A percentile compares a stretch with the other conserved stretches of the same genome.
Evolutionary conservation across 2,113 vertebrate genomes (phyloP).

Genomic region (Campylorhamphus procurvoides): DNA sequence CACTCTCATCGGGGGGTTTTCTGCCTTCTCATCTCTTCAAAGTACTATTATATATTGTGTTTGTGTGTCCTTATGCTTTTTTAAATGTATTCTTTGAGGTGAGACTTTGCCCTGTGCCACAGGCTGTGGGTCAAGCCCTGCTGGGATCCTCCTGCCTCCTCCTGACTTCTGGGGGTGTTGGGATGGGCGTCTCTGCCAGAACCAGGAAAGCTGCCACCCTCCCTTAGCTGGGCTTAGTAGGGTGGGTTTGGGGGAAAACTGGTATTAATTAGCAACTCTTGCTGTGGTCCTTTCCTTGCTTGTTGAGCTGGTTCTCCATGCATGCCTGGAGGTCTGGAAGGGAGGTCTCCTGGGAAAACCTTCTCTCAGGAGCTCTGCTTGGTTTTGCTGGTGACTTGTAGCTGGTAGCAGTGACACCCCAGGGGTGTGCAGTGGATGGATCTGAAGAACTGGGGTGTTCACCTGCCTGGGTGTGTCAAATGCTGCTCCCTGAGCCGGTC

Average conservation of each 20-base stretch:
- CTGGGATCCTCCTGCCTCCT: neutral
- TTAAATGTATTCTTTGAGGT: neutral
- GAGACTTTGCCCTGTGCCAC: rapidly evolving
- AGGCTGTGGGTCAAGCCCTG: neutral
- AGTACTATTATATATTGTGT: neutral
- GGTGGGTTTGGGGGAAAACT: rapidly evolving
- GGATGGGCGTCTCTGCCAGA: neutral
- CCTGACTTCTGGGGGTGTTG: rapidly evolving
- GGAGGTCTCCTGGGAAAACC: neutral
- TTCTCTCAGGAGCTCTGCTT: neutral
- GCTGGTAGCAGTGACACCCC: neutral
- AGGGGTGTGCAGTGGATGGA: neutral
- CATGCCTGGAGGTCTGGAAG: rapidly evolving
- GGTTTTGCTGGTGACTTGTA: neutral
- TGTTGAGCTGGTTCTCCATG: rapidly evolving
- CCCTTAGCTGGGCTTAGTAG: neutral
- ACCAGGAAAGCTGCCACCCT: neutral
- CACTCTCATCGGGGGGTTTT: rapidly evolving
- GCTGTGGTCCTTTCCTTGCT: neutral
- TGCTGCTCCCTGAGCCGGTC: neutral
- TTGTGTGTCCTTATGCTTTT: neutral
- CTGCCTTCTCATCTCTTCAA: neutral
- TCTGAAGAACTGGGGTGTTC: neutral
- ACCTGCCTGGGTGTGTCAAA: neutral
- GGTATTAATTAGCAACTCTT: neutral